Conservation (phyloP, 2,888 invertebrate species). For the Melangyna quadrimaculata region DNA sequence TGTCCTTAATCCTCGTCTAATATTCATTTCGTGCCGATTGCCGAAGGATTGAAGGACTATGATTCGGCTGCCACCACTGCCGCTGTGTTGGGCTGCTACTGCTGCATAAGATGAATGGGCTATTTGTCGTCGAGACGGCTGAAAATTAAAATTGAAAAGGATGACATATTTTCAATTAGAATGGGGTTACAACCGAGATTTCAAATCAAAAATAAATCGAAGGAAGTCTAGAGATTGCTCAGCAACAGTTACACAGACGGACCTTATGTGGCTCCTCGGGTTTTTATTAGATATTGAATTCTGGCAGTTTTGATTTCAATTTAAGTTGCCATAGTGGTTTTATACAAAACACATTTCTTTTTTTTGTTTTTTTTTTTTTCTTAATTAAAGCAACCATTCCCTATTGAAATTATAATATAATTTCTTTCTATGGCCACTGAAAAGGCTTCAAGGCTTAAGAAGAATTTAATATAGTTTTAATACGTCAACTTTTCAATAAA, state of each 20-base stretch:
- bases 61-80: not conserved
- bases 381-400: too few relatives aligned
- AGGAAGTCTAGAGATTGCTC: not conserved
- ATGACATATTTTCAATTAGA: slow-evolving; percentile 55
- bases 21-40: slow-evolving; percentile 43
- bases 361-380: too few relatives aligned
- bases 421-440: too few relatives aligned
- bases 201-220: not conserved
- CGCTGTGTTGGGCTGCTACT: slow-evolving; percentile 14
- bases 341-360: not conserved
- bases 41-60: slow-evolving; percentile 38
- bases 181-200: not conserved
- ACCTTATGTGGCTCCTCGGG: not conserved
- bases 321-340: not conserved
- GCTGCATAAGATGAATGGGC: slow-evolving; percentile 50
- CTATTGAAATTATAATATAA: too few relatives aligned
- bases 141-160: slow-evolving; percentile 52
- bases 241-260: slow-evolving; percentile 37
- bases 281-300: not conserved
- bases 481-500: too few relatives aligned
- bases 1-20: slow-evolving; percentile 64
- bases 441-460: too few relatives aligned
- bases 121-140: slow-evolving; percentile 67
- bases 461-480: too few relatives aligned
- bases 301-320: not conserved